Evolutionary conservation across 2,888 invertebrate genomes (phyloP), one percentile per base, ranked within the genome.

Genomic region (Phrixothrix hirtus): DNA sequence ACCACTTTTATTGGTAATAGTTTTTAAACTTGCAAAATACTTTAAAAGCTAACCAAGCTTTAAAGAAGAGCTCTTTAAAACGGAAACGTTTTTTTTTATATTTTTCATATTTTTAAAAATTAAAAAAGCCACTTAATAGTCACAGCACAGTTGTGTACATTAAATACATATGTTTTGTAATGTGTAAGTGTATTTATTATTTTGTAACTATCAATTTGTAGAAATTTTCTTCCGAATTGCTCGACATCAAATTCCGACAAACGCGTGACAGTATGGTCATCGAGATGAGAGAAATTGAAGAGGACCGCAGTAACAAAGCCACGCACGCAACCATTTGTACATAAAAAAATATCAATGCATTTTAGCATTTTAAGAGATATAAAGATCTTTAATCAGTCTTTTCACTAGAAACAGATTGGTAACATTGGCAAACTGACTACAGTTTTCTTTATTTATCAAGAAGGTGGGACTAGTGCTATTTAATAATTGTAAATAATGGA

Each of bases 81-180:
- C 65, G 63, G 68, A 65, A 52, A 54, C 21, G 21, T 39, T 68
- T 67, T 70, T 70, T 70, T 70, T 71, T 66, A 58, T 57, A 47
- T 51, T 55, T 57, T 59, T 59, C 52, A 63, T 68, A 66, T 67
- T 71, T 72, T 74, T 75, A 75, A 75, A 73, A 76, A 77, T 77
- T 77, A 77, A 77, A 77, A 78, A 79, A 79, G 78, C 78, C 79
- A 78, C 78, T 78, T 77, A 77, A 77, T 75, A 77, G 76, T 79
- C 78, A 78, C 78, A 78, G 78, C 78, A 78, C 78, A 78, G 78
- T 78, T 77, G 77, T 77, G 76, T 77, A 77, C 77, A 77, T 74
- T 59, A 73, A 72, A 72, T 71, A 71, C 72, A 72, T 72, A 71
- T 70, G 68, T 72, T 73, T 68, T 67, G 72, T n/a, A n/a, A n/a